These are phyloP conservation scores for Nasua narica DNA, from an alignment of 2,797 vertebrate genomes.

Conservation along the genomic window DNA sequence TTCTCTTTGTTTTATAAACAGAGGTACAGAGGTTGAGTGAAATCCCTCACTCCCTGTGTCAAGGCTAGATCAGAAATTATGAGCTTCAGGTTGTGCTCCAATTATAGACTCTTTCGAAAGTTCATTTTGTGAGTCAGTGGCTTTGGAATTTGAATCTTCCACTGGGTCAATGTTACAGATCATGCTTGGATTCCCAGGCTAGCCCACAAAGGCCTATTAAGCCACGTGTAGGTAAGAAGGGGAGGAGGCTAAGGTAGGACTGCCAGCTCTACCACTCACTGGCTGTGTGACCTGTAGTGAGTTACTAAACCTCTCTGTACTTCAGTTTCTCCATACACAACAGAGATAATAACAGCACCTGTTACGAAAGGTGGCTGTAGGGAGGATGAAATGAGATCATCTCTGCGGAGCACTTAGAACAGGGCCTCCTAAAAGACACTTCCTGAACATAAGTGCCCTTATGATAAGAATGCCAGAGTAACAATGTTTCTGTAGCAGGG, in stretches of 20 bases:
- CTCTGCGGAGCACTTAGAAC: neutral
- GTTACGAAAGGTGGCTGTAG: neutral
- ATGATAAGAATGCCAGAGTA: neutral
- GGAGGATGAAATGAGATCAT: neutral
- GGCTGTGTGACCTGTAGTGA: neutral
- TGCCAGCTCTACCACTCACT: neutral
- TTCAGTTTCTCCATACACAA: neutral
- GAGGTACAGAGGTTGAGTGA: neutral
- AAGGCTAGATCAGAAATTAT: neutral
- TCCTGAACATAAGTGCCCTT: neutral
- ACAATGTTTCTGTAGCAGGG: neutral
- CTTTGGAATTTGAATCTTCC: constrained; percentile 7
- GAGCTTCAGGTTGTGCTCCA: neutral
- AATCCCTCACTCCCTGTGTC: neutral
- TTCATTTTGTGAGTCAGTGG: neutral
- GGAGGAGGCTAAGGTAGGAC: neutral
- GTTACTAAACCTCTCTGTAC: neutral
- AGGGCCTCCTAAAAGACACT: neutral
- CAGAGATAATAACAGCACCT: neutral
- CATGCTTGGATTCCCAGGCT: neutral
- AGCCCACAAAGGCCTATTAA: neutral
- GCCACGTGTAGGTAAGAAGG: neutral
- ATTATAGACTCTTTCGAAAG: neutral
- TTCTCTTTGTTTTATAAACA: neutral
- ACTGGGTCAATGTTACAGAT: neutral